Percentiles rank a stretch among this genome's conserved stretches.
phyloP scores from a whole-genome alignment of 2,888 invertebrate genomes.

The Mantis religiosa region DNA sequence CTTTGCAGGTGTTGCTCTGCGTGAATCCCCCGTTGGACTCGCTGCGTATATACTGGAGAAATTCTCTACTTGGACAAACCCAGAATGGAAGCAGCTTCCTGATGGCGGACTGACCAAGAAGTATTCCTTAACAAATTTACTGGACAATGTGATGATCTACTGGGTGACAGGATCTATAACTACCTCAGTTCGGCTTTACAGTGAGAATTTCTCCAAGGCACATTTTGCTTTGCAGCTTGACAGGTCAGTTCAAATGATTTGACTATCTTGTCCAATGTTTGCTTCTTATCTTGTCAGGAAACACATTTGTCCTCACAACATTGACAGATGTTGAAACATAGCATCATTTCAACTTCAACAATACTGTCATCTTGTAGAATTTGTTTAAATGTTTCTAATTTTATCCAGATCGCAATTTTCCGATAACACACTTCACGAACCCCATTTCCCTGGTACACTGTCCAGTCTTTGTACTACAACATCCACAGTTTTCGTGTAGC shows the following conservation, averaged over 20 bases:
- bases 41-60: conserved; percentile 55
- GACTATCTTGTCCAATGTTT: no score
- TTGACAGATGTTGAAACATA: no score
- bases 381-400: no score
- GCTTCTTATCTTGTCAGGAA: no score
- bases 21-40: conserved; percentile 50
- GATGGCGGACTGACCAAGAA: conserved; percentile 48
- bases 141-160: conserved; percentile 54
- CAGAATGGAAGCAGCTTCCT: conserved; percentile 34
- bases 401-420: no score
- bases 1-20: conserved; percentile 45
- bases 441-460: no score
- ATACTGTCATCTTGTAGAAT: no score
- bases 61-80: conserved; percentile 48
- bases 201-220: conserved; percentile 37
- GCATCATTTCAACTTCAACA: no score
- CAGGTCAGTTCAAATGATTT: neutral
- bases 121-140: conserved; percentile 48
- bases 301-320: no score
- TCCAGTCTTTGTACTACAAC: no score
- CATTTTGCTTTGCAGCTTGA: conserved; percentile 2
- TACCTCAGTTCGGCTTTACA: conserved; percentile 47
- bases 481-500: no score
- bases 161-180: conserved; percentile 48
- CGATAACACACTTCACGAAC: no score